These are phyloP conservation scores for Piliocolobus tephrosceles DNA, from an alignment of 2,113 vertebrate genomes.

Conservation along the genomic window DNA sequence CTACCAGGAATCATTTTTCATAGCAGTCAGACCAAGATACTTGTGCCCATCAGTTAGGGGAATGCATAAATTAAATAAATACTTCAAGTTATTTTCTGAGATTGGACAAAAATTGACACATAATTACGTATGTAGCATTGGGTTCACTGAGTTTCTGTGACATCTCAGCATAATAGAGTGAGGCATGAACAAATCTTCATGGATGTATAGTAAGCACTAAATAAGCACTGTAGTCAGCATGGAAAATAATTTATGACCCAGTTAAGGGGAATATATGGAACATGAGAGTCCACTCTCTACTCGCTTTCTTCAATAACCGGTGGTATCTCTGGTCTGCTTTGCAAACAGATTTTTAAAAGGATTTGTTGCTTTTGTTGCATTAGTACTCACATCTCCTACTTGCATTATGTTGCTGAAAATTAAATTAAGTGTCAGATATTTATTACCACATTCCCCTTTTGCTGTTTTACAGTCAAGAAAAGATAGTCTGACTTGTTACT, in stretches of 20 bases:
- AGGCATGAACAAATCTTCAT: not conserved
- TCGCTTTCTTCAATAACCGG: not conserved
- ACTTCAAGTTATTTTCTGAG: not conserved
- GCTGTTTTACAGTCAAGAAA: slow-evolving; percentile 33
- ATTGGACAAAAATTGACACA: not conserved
- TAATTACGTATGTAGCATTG: not conserved
- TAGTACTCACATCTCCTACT: not conserved
- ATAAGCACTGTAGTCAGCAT: not conserved
- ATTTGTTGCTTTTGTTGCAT: slow-evolving; percentile 8
- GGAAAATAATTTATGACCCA: slow-evolving; percentile 40
- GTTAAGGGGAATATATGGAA: not conserved
- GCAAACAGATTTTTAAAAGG: slow-evolving; percentile 42
- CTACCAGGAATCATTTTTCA: not conserved
- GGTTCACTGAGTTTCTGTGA: not conserved
- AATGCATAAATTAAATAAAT: not conserved
- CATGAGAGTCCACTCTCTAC: not conserved
- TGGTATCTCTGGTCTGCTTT: not conserved
- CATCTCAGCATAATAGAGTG: not conserved
- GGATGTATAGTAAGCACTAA: not conserved
- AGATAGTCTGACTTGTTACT: not conserved
- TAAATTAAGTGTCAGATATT: slow-evolving; percentile 22
- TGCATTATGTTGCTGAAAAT: slow-evolving; percentile 44
- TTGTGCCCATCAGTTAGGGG: not conserved
- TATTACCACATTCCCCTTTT: slow-evolving; percentile 1
- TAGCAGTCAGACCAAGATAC: not conserved